phyloP scores from a whole-genome alignment of 2,888 invertebrate species.

The Abscondita cerata region DNA sequence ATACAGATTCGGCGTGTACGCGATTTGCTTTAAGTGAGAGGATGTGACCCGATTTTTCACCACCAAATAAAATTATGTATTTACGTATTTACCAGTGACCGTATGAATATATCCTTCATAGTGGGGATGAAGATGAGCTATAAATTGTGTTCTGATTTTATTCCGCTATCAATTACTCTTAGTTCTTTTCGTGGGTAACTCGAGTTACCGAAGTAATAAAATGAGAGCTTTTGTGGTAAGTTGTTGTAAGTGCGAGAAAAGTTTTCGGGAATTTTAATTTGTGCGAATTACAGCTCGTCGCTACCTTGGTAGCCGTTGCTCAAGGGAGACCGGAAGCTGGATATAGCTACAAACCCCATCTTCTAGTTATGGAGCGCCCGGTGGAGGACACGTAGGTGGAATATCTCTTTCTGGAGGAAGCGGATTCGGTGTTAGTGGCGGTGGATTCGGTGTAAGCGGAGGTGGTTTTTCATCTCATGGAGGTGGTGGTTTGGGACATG shows the following conservation, averaged over 20 bases:
- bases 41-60: constrained; percentile 52
- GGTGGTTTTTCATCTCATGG: constrained; percentile 23
- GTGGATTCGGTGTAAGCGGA: constrained; percentile 32
- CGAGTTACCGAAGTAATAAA: constrained; percentile 44
- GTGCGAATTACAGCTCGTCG: constrained; percentile 43
- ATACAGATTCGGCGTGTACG: constrained; percentile 42
- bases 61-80: constrained; percentile 46
- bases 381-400: constrained; percentile 38
- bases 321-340: constrained; percentile 67
- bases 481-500: constrained; percentile 44
- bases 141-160: constrained; percentile 44
- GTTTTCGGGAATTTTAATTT: constrained; percentile 20
- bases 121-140: constrained; percentile 52
- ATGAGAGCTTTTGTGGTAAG: constrained; percentile 54
- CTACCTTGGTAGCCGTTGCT: constrained; percentile 62
- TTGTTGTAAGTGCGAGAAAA: constrained; percentile 32
- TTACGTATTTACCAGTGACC: constrained; percentile 29
- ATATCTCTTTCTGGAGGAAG: constrained; percentile 33
- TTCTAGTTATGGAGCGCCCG: constrained; percentile 49
- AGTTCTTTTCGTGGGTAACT: constrained; percentile 47
- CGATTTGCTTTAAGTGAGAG: constrained; percentile 48
- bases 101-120: constrained; percentile 32
- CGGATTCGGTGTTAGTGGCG: constrained; percentile 34
- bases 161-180: constrained; percentile 45
- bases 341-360: constrained; percentile 60